A percentile compares a stretch with the other conserved stretches of the same genome.
phyloP scores from a whole-genome alignment of 2,888 invertebrate species.

The Folsomia candida region DNA sequence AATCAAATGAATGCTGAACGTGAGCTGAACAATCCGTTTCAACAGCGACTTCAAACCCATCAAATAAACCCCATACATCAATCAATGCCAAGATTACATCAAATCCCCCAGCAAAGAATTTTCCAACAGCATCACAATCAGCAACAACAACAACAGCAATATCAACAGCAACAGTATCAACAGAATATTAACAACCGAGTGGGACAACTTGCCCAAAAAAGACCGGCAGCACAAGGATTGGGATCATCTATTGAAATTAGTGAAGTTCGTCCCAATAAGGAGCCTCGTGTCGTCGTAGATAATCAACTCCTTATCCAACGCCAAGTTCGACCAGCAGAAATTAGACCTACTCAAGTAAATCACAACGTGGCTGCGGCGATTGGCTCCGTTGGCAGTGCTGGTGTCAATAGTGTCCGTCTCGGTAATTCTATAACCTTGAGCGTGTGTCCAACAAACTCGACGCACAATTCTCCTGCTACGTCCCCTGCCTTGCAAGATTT shows the following conservation, averaged over 20 bases:
- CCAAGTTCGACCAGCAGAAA: constrained; percentile 5
- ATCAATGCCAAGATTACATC: constrained; percentile 17
- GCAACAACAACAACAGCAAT: constrained; percentile 23
- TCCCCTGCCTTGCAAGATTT: background rate
- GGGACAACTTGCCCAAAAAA: background rate
- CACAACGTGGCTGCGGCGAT: constrained; percentile 25
- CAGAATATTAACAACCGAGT: background rate
- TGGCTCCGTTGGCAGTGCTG: constrained; percentile 27
- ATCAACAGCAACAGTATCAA: constrained; percentile 14
- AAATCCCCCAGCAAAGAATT: constrained; percentile 11
- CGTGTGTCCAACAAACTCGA: constrained; percentile 25
- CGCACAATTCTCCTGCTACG: background rate
- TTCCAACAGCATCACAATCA: constrained; percentile 24
- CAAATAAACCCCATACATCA: constrained; percentile 18
- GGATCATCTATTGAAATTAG: constrained; percentile 10
- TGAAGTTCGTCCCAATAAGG: constrained; percentile 6
- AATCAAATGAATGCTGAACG: background rate
- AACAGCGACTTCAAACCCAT: constrained; percentile 14
- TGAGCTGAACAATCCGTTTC: constrained; percentile 15
- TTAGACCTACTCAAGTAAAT: background rate
- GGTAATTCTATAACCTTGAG: constrained; percentile 43
- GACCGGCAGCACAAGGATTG: background rate
- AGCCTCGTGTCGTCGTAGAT: constrained; percentile 18
- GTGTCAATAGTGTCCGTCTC: constrained; percentile 25
- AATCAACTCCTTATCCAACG: background rate